A percentile compares a stretch with the other conserved stretches of the same genome.
Conservation (phyloP, 2,888 invertebrate species). For the Tetragonisca angustula region DNA sequence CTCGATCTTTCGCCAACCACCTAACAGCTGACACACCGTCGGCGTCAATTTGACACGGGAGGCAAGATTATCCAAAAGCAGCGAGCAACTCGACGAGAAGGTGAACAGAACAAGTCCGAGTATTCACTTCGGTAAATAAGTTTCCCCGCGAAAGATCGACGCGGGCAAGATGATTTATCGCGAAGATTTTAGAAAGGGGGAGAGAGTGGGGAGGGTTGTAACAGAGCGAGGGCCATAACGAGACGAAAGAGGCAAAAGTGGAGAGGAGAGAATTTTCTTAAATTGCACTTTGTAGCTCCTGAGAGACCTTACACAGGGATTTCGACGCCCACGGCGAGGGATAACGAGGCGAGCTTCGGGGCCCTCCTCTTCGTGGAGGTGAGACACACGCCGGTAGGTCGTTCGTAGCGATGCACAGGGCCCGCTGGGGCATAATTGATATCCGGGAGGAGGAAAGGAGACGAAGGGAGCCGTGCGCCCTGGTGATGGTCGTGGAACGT, state of each 20-base stretch:
- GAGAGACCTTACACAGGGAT: conserved; percentile 74
- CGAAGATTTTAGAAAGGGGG: conserved; percentile 50
- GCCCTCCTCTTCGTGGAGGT: conserved; percentile 46
- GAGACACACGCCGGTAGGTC: conserved; percentile 76
- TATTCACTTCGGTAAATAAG: conserved; percentile 41
- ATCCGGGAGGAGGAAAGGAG: conserved; percentile 72
- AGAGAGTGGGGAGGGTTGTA: background rate
- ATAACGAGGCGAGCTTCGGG: conserved; percentile 74
- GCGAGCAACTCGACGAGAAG: background rate
- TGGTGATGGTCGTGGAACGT: conserved; percentile 27
- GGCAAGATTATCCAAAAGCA: background rate
- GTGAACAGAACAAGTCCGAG: background rate
- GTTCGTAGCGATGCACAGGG: conserved; percentile 63
- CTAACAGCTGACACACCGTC: conserved; percentile 20
- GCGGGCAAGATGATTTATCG: conserved; percentile 63
- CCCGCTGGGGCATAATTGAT: conserved; percentile 77
- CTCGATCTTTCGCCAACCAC: background rate
- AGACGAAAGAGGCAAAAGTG: conserved; percentile 59
- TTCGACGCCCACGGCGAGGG: conserved; percentile 78
- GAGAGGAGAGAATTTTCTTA: conserved; percentile 73
- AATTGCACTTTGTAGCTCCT: conserved; percentile 79
- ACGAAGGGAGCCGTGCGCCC: conserved; percentile 36
- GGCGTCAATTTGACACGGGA: background rate
- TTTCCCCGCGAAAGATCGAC: conserved; percentile 37
- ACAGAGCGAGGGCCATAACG: conserved; percentile 54